phyloP scores from a whole-genome alignment of 2,113 vertebrate genomes.

The Taxidea taxus region DNA sequence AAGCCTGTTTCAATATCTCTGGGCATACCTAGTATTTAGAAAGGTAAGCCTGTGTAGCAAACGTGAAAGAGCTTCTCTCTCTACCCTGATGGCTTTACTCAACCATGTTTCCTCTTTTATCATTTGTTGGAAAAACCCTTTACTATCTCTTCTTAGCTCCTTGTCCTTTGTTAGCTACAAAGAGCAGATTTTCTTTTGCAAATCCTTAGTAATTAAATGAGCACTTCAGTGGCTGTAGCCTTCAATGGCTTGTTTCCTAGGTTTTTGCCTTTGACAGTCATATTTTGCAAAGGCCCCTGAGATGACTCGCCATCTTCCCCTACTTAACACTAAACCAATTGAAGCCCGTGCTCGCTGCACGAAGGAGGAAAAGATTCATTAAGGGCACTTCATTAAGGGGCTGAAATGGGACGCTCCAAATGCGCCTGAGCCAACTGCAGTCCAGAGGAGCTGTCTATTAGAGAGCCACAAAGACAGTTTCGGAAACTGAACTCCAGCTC shows the following conservation, averaged over 20 bases:
- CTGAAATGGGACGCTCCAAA: conserved; percentile 83
- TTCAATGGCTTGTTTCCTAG: conserved; percentile 87
- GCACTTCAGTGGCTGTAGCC: conserved; percentile 81
- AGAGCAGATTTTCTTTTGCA: conserved; percentile 88
- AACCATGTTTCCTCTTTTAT: conserved; percentile 84
- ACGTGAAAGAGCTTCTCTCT: conserved; percentile 78
- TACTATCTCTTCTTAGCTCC: conserved; percentile 85
- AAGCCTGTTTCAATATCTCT: conserved; percentile 71
- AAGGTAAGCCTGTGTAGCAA: conserved; percentile 71
- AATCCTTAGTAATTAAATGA: conserved; percentile 90
- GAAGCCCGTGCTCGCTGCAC: conserved; percentile 81
- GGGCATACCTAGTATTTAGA: conserved; percentile 70
- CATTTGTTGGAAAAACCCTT: conserved; percentile 82
- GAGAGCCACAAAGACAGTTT: conserved; percentile 91
- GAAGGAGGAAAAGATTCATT: conserved; percentile 91
- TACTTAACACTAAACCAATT: conserved; percentile 87
- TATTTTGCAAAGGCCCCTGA: conserved; percentile 85
- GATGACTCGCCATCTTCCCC: conserved; percentile 84
- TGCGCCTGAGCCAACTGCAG: conserved; percentile 83
- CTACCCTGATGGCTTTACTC: conserved; percentile 85
- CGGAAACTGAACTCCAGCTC: conserved; percentile 90
- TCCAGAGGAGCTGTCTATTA: conserved; percentile 90
- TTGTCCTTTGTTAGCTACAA: conserved; percentile 89
- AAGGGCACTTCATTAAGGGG: conserved; percentile 91
- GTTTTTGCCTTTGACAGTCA: conserved; percentile 87